These are phyloP conservation scores for Ascidia mentula DNA, from an alignment of 23 tunicate genomes.

Conservation along the genomic window DNA sequence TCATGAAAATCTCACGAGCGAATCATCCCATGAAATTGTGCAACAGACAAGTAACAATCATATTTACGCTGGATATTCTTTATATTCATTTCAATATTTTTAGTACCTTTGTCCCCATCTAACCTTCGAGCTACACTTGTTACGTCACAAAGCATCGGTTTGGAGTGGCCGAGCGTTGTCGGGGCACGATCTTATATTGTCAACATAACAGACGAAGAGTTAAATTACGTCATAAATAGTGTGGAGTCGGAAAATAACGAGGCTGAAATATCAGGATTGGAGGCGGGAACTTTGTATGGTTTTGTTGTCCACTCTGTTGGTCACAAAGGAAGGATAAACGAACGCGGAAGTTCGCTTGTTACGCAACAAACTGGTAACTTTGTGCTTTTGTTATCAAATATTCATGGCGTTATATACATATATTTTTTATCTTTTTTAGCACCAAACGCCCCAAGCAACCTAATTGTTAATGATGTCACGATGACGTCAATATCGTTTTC, in stretches of 20 bases:
- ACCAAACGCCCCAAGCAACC: neutral
- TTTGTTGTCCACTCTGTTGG: slow-evolving; percentile 24
- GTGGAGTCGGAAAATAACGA: neutral
- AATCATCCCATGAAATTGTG: slow-evolving; percentile 7
- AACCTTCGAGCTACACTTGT: neutral
- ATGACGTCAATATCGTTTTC: neutral
- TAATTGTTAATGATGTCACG: neutral
- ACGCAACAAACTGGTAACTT: slow-evolving; percentile 1
- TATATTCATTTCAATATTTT: neutral
- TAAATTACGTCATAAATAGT: neutral
- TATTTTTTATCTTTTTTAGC: neutral
- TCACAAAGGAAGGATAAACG: slow-evolving; percentile 7
- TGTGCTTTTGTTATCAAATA: too few species aligned
- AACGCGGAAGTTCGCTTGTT: neutral
- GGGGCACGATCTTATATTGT: neutral
- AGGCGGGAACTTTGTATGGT: slow-evolving; percentile 14
- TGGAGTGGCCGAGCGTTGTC: neutral
- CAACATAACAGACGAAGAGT: neutral
- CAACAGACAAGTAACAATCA: neutral
- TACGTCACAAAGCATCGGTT: neutral
- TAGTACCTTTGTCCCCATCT: neutral
- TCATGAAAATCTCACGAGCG: slow-evolving; percentile 13
- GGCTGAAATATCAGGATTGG: neutral
- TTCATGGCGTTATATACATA: too few species aligned
- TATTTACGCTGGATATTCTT: neutral